Percentiles rank a stretch among this genome's conserved stretches.
Conservation (phyloP, 2,113 vertebrate species). For the Channa maculata region DNA sequence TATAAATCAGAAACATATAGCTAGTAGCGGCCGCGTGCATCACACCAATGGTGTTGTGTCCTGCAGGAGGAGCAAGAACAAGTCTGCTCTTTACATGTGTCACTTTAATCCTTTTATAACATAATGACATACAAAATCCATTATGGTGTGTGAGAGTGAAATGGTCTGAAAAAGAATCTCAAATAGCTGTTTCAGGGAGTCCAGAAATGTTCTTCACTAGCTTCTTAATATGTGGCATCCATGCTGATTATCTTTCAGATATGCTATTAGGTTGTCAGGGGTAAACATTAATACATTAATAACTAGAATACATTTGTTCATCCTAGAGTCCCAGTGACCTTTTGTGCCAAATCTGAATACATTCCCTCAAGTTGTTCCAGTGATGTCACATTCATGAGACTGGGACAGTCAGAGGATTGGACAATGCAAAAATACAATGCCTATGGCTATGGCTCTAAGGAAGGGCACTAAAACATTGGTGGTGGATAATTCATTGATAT, state of each 20-base stretch:
- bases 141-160: not conserved
- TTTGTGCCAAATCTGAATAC: too few relatives aligned
- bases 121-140: not conserved
- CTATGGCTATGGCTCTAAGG: too few relatives aligned
- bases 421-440: too few relatives aligned
- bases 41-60: conserved; percentile 32
- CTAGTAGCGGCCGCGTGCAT: conserved; percentile 37
- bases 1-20: conserved; percentile 53
- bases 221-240: not conserved
- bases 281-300: too few relatives aligned
- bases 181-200: not conserved
- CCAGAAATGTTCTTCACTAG: not conserved
- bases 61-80: conserved; percentile 22
- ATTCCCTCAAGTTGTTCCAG: too few relatives aligned
- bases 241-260: not conserved
- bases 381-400: too few relatives aligned
- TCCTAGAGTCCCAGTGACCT: too few relatives aligned
- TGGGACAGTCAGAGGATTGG: too few relatives aligned
- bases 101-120: not conserved
- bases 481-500: too few relatives aligned
- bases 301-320: too few relatives aligned
- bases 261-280: too few relatives aligned
- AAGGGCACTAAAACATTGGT: too few relatives aligned
- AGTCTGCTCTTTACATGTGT: conserved; percentile 8
- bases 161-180: not conserved